Conservation (phyloP, 2,888 invertebrate genomes). For the Drosophila subquinaria region DNA sequence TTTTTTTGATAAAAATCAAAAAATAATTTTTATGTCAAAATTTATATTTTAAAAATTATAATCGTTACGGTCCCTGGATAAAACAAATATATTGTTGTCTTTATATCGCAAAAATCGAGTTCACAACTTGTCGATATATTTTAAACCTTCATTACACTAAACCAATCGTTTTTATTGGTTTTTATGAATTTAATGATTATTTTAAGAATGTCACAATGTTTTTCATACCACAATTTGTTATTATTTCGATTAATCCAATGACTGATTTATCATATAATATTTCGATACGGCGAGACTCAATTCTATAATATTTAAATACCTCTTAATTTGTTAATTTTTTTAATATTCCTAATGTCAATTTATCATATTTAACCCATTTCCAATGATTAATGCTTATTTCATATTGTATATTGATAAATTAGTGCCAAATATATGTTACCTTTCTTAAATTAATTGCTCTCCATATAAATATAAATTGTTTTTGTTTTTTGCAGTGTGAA, state of each 20-base stretch:
- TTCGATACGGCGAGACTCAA: not conserved
- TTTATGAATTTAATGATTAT: not conserved
- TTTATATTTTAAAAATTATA: too few relatives aligned
- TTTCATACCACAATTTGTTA: not conserved
- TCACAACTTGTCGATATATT: too few relatives aligned
- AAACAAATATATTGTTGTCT: too few relatives aligned
- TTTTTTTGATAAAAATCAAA: too few relatives aligned
- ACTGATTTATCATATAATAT: not conserved
- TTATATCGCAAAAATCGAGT: too few relatives aligned
- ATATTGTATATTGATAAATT: not conserved
- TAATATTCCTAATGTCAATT: too few relatives aligned
- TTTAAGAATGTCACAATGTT: not conserved
- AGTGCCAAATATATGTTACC: not conserved
- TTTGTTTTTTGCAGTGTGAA: conserved; percentile 27
- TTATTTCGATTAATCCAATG: not conserved
- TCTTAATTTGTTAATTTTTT: too few relatives aligned
- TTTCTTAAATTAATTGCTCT: not conserved
- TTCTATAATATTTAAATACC: too few relatives aligned
- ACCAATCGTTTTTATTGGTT: not conserved
- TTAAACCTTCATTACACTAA: not conserved
- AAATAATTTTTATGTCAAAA: too few relatives aligned
- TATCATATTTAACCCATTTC: too few relatives aligned
- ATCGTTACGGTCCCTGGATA: too few relatives aligned
- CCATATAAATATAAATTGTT: not conserved
- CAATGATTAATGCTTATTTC: not conserved